Evolutionary conservation across 2,113 vertebrate species (phyloP).

Genomic region (Clarias macrocephalus): DNA sequence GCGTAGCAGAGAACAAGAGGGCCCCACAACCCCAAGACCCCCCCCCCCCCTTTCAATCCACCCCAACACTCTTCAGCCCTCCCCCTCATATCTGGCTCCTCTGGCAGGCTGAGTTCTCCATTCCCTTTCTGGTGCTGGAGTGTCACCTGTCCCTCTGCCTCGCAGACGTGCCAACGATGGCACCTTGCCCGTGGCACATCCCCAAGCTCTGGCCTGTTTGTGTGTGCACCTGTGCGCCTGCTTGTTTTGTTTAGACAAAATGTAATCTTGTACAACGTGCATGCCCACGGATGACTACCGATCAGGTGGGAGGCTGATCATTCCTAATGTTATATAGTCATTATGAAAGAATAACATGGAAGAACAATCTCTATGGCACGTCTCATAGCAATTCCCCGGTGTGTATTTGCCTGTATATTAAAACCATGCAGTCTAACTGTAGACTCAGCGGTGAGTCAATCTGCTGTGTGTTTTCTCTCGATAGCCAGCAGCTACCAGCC

Average conservation of each 20-base stretch:
- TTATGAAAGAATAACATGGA: constrained; percentile 6
- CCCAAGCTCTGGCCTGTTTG: constrained; percentile 35
- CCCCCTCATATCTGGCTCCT: neutral
- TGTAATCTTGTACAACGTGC: constrained; percentile 5
- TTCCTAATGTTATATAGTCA: constrained; percentile 10
- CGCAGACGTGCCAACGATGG: constrained; percentile 31
- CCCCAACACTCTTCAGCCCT: constrained; percentile 25
- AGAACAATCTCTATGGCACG: neutral
- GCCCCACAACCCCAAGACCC: constrained; percentile 33
- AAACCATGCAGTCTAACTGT: constrained; percentile 14
- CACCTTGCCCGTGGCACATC: constrained; percentile 30
- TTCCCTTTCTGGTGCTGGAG: constrained; percentile 19
- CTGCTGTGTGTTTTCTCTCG: constrained; percentile 26
- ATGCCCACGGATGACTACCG: constrained; percentile 15
- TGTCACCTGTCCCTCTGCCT: constrained; percentile 45
- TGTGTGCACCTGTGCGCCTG: constrained; percentile 41
- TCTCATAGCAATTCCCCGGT: constrained; percentile 6
- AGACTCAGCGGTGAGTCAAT: constrained; percentile 36
- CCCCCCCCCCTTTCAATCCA: constrained; percentile 15
- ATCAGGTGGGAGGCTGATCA: neutral
- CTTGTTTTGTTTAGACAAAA: constrained; percentile 42
- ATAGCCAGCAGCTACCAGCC: constrained; percentile 29
- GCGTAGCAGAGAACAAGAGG: constrained; percentile 39
- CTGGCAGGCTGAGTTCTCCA: constrained; percentile 12
- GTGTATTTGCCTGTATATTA: constrained; percentile 19